These are phyloP conservation scores for Hylaeus anthracinus DNA, from an alignment of 1,140 invertebrate genomes.

Conservation along the genomic window DNA sequence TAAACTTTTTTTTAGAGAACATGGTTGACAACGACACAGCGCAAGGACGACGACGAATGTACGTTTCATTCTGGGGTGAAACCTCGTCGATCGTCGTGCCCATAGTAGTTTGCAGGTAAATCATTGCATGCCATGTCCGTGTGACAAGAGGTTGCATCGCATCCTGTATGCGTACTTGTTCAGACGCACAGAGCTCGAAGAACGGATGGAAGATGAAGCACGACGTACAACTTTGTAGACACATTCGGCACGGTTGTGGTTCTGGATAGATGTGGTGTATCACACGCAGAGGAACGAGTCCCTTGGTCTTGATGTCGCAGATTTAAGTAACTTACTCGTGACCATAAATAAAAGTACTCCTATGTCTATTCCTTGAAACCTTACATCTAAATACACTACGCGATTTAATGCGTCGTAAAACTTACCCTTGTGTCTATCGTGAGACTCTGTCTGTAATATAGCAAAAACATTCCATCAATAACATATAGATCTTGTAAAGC, in stretches of 20 bases:
- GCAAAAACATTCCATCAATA: slow-evolving; percentile 23
- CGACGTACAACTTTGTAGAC: slow-evolving; percentile 28
- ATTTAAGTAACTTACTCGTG: slow-evolving; percentile 53
- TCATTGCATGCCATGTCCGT: slow-evolving; percentile 37
- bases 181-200: slow-evolving; percentile 30
- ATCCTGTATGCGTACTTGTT: slow-evolving; percentile 40
- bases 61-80: slow-evolving; percentile 41
- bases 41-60: slow-evolving; percentile 29
- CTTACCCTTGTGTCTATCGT: slow-evolving; percentile 78
- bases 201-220: slow-evolving; percentile 27
- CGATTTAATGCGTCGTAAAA: slow-evolving; percentile 49
- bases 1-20: slow-evolving; percentile 41
- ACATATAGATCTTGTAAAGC: neutral
- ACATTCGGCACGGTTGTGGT: slow-evolving; percentile 31
- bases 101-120: slow-evolving; percentile 31
- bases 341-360: slow-evolving; percentile 51
- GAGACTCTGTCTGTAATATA: slow-evolving; percentile 72
- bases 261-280: slow-evolving; percentile 37
- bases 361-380: slow-evolving; percentile 45
- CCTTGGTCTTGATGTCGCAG: slow-evolving; percentile 55
- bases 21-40: slow-evolving; percentile 39
- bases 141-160: slow-evolving; percentile 29
- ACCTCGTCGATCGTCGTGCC: slow-evolving; percentile 48
- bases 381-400: slow-evolving; percentile 30
- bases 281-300: slow-evolving; percentile 42